Conservation (phyloP, 1,140 invertebrate genomes). For the Idris sp. region DNA sequence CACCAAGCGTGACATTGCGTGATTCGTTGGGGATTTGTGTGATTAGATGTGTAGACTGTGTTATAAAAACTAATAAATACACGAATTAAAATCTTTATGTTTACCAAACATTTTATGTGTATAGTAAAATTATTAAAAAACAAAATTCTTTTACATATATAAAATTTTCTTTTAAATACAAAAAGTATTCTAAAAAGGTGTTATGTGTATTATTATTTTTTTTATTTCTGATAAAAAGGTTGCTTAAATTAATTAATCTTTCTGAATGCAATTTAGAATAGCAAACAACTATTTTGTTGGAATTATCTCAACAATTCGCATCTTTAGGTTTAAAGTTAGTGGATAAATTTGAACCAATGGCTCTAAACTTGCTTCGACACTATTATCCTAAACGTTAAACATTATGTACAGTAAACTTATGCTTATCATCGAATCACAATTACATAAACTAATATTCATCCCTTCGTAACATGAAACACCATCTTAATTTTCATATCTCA, state of each 20-base stretch:
- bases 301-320: not conserved
- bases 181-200: no score
- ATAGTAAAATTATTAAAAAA: no score
- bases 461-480: no score
- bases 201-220: no score
- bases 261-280: not conserved
- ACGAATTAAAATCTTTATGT: no score
- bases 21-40: slow-evolving; percentile 34
- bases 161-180: not conserved
- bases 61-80: slow-evolving; percentile 41
- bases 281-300: not conserved
- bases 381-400: slow-evolving; percentile 1
- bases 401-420: not conserved
- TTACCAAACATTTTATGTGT: no score
- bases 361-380: not conserved
- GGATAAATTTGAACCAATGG: slow-evolving; percentile 1
- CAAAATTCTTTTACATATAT: no score
- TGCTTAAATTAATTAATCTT: not conserved
- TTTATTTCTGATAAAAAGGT: no score
- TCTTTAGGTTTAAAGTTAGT: not conserved
- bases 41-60: slow-evolving; percentile 24
- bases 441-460: no score
- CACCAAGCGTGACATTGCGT: slow-evolving; percentile 31
- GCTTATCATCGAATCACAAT: not conserved
- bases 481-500: no score